phyloP scores from a whole-genome alignment of 2,113 vertebrate genomes.

The Tylochromis polylepis region DNA sequence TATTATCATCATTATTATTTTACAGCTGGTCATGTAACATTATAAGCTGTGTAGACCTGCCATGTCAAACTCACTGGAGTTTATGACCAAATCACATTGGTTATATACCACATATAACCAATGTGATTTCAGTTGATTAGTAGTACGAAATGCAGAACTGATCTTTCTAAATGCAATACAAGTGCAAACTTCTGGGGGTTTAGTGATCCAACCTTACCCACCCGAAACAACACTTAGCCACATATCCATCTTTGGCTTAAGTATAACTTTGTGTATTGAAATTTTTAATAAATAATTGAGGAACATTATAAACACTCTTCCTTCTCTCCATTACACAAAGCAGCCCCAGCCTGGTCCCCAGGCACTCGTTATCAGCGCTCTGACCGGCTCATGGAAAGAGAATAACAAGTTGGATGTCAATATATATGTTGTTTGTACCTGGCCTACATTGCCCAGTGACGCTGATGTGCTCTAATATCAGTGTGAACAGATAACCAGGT shows the following conservation, averaged over 20 bases:
- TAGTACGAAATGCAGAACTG: neutral
- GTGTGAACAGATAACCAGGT: neutral
- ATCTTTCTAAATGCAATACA: neutral
- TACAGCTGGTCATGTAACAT: neutral
- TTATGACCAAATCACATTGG: neutral
- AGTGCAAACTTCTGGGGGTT: neutral
- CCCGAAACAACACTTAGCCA: neutral
- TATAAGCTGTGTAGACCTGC: neutral
- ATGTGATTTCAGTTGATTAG: neutral
- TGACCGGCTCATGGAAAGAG: slow-evolving; percentile 31
- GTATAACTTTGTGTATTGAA: neutral
- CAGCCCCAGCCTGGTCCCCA: slow-evolving; percentile 25
- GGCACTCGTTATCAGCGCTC: slow-evolving; percentile 55
- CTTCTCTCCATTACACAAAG: neutral
- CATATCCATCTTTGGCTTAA: neutral
- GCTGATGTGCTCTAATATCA: slow-evolving; percentile 14
- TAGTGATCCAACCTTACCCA: neutral
- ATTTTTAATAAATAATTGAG: neutral
- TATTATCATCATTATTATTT: neutral
- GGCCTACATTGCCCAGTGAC: slow-evolving; percentile 16
- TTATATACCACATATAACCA: neutral
- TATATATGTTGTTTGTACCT: slow-evolving; percentile 34
- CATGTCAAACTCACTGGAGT: neutral
- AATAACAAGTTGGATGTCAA: slow-evolving; percentile 34
- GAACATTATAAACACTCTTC: neutral